phyloP scores from a whole-genome alignment of 2,888 invertebrate species.

The Plagodis dolabraria region DNA sequence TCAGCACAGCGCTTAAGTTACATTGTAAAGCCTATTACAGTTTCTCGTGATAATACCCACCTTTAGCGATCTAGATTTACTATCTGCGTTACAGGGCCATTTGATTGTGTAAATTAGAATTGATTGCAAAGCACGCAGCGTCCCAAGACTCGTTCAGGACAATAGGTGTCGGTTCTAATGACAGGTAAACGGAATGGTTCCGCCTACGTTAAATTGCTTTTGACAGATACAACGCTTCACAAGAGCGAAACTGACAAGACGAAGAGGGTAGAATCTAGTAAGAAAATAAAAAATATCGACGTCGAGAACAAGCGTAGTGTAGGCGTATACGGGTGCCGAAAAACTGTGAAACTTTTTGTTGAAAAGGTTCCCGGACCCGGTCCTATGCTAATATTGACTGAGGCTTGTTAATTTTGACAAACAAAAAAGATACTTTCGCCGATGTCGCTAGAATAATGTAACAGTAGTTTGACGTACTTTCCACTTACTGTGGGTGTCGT shows the following conservation, averaged over 20 bases:
- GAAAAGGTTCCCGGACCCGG: constrained; percentile 16
- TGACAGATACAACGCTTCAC: constrained; percentile 34
- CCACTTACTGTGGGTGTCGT: constrained; percentile 69
- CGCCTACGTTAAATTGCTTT: constrained; percentile 47
- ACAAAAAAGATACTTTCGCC: constrained; percentile 72
- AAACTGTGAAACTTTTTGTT: constrained; percentile 16
- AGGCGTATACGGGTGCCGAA: background rate
- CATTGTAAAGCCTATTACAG: constrained; percentile 5
- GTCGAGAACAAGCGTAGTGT: constrained; percentile 10
- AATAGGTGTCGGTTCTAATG: constrained; percentile 55
- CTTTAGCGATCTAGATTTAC: constrained; percentile 19
- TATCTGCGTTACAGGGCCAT: constrained; percentile 11
- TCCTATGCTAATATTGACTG: constrained; percentile 59
- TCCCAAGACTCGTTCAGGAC: constrained; percentile 38
- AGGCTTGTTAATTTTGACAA: constrained; percentile 49
- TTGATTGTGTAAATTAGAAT: constrained; percentile 27
- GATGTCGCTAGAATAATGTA: constrained; percentile 56
- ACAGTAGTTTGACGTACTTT: constrained; percentile 60
- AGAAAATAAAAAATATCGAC: constrained; percentile 2
- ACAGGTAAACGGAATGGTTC: constrained; percentile 53
- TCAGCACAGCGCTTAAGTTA: background rate
- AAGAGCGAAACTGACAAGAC: constrained; percentile 4
- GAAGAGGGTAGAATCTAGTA: constrained; percentile 26
- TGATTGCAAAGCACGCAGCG: constrained; percentile 25
- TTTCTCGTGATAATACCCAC: constrained; percentile 1